Percentiles rank a stretch among this genome's conserved stretches.
Evolutionary conservation across 2,888 invertebrate species (phyloP).

Genomic region (Ophioninae sp.): DNA sequence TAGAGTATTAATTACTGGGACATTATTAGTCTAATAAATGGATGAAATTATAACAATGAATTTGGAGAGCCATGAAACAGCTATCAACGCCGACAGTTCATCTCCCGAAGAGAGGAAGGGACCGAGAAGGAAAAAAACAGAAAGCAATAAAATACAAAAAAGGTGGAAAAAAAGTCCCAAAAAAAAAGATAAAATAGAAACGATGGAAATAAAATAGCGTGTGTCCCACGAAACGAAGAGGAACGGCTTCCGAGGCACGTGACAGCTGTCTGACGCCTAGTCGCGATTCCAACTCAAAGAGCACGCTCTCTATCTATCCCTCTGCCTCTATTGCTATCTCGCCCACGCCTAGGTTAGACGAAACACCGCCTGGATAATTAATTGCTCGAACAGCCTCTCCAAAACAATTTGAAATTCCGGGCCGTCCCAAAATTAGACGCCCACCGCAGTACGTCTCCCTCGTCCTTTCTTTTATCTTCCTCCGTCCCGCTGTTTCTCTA

Average conservation of each 20-base stretch:
- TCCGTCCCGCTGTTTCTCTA: too few species aligned
- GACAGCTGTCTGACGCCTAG: conserved; percentile 57
- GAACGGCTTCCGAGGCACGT: conserved; percentile 54
- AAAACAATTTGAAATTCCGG: conserved; percentile 54
- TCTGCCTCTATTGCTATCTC: background rate
- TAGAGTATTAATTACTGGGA: too few species aligned
- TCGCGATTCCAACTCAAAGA: background rate
- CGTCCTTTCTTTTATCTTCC: too few species aligned
- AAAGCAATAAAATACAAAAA: background rate
- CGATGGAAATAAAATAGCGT: conserved; percentile 34
- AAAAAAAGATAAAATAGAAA: too few species aligned
- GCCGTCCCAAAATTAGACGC: conserved; percentile 57
- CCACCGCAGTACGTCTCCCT: background rate
- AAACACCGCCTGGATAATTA: conserved; percentile 58
- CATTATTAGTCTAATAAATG: too few species aligned
- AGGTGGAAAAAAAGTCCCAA: too few species aligned
- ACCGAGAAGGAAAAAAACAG: too few species aligned
- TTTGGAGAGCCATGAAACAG: too few species aligned
- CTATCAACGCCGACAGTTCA: too few species aligned
- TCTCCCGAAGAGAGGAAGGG: too few species aligned
- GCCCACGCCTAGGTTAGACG: conserved; percentile 55
- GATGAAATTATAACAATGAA: too few species aligned
- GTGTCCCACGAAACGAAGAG: conserved; percentile 30
- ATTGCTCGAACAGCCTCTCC: conserved; percentile 48
- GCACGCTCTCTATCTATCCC: too few species aligned